phyloP scores from a whole-genome alignment of 53 echinoderm and acorn worm species.

The Holothuria leucospilota region DNA sequence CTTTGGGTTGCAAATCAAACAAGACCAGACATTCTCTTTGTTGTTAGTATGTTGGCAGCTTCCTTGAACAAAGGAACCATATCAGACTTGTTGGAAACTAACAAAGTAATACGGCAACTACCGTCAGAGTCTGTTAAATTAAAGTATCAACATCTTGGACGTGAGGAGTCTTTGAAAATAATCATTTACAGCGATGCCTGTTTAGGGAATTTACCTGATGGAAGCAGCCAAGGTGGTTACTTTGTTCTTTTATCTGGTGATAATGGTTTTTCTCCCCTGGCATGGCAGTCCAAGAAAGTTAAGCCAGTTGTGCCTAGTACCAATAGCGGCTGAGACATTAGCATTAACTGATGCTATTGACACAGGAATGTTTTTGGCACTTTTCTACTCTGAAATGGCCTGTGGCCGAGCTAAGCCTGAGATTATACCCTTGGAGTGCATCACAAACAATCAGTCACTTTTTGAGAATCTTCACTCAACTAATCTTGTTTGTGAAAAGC shows the following conservation, averaged over 20 bases:
- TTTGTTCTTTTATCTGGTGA: slow-evolving; percentile 19
- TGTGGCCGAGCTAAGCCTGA: not conserved
- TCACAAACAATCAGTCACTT: slow-evolving; percentile 24
- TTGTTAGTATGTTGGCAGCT: not conserved
- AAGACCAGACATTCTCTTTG: slow-evolving; percentile 15
- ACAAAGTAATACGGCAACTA: not conserved
- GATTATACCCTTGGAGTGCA: not conserved
- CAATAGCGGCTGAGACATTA: slow-evolving; percentile 3
- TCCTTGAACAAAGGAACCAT: not conserved
- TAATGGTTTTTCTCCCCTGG: slow-evolving; percentile 3
- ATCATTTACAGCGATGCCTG: slow-evolving; percentile 36
- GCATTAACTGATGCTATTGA: slow-evolving; percentile 15
- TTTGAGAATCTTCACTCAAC: slow-evolving; percentile 29
- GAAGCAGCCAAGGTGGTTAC: slow-evolving; percentile 16
- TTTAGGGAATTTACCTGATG: slow-evolving; percentile 17
- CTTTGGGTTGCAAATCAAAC: slow-evolving; percentile 15
- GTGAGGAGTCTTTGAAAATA: not conserved
- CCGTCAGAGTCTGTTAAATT: not conserved
- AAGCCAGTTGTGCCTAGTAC: not conserved
- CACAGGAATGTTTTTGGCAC: not conserved
- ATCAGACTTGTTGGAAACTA: not conserved
- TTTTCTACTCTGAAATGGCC: not conserved
- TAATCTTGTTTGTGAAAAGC: slow-evolving; percentile 3
- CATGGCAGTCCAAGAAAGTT: slow-evolving; percentile 3
- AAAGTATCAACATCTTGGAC: not conserved